These are phyloP conservation scores for Toxotes lorentzi DNA, from an alignment of 2,797 vertebrate species.

Conservation along the genomic window DNA sequence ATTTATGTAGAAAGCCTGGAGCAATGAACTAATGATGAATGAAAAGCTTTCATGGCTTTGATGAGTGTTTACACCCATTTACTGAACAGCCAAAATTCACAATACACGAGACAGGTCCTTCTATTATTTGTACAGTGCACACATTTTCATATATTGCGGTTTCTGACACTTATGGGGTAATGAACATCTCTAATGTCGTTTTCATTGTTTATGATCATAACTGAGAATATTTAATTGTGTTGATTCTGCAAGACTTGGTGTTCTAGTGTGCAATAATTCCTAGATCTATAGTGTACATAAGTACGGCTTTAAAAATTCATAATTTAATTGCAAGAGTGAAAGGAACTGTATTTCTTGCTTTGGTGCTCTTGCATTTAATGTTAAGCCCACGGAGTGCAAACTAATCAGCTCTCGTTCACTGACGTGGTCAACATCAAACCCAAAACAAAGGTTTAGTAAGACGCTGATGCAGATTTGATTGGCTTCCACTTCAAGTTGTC, in stretches of 20 bases:
- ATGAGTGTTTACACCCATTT: conserved; percentile 19
- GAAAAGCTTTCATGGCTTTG: conserved; percentile 17
- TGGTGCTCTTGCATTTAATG: conserved; percentile 15
- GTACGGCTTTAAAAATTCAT: not conserved
- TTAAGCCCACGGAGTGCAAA: not conserved
- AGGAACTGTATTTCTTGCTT: conserved; percentile 4
- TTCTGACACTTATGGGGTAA: not conserved
- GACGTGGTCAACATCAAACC: not conserved
- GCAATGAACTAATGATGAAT: conserved; percentile 45
- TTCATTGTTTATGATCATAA: not conserved
- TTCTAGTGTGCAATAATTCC: not conserved
- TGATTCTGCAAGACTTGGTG: not conserved
- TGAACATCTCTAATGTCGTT: not conserved
- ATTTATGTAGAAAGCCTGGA: conserved; percentile 34
- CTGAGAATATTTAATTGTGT: not conserved
- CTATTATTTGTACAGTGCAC: not conserved
- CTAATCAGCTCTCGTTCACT: not conserved
- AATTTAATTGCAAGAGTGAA: not conserved
- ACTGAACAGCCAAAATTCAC: not conserved
- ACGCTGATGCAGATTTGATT: conserved; percentile 22
- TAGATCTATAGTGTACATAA: not conserved
- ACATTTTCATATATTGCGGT: not conserved
- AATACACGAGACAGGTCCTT: not conserved
- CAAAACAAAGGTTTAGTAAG: conserved; percentile 3
- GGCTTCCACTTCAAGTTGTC: conserved; percentile 8